Percentiles rank a stretch among this genome's conserved stretches.
phyloP scores from a whole-genome alignment of 2,888 invertebrate species.

The Xylophagus ater region DNA sequence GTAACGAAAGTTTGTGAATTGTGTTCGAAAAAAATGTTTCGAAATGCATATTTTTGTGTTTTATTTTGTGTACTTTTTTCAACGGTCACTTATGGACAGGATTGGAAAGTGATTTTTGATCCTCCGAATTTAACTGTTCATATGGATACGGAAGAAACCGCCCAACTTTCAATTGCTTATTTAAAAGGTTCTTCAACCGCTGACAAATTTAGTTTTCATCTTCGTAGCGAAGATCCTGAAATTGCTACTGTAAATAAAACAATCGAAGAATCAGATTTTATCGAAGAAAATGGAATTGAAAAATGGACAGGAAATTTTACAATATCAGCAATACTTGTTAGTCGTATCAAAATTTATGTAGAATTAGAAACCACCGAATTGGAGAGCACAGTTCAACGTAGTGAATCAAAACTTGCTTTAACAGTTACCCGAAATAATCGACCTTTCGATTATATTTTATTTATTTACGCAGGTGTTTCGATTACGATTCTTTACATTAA shows the following conservation, averaged over 20 bases:
- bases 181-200: background rate
- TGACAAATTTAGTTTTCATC: constrained; percentile 2
- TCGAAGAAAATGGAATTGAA: constrained; percentile 20
- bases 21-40: too few species aligned
- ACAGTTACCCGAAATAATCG: constrained; percentile 50
- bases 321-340: constrained; percentile 28
- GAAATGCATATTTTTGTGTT: too few species aligned
- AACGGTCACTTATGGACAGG: too few species aligned
- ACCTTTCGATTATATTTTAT: constrained; percentile 61
- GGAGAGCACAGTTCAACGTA: constrained; percentile 20
- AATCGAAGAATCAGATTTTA: too few species aligned
- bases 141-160: constrained; percentile 2
- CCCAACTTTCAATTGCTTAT: constrained; percentile 1
- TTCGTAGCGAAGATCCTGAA: constrained; percentile 16
- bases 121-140: too few species aligned
- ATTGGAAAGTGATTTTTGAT: too few species aligned
- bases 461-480: constrained; percentile 60
- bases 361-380: constrained; percentile 22
- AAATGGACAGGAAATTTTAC: constrained; percentile 28
- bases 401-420: constrained; percentile 28
- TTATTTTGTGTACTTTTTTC: too few species aligned
- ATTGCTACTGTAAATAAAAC: constrained; percentile 20
- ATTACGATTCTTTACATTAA: constrained; percentile 77
- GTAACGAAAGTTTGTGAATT: too few species aligned
- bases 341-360: constrained; percentile 29